These are phyloP conservation scores for Linnaemya tessellans DNA, from an alignment of 2,888 invertebrate genomes.

Conservation along the genomic window DNA sequence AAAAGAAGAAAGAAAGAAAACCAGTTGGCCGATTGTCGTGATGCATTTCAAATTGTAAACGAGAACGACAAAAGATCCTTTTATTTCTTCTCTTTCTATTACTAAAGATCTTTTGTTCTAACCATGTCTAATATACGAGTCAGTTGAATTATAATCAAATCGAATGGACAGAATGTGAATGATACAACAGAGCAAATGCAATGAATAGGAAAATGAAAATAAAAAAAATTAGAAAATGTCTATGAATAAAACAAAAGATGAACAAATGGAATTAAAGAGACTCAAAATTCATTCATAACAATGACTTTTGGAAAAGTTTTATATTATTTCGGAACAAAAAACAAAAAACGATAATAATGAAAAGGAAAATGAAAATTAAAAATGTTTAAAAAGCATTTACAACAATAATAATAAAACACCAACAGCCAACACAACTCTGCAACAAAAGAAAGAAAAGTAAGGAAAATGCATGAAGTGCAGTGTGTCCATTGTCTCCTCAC, in stretches of 20 bases:
- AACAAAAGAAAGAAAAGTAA: conserved; percentile 18
- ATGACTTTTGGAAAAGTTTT: conserved; percentile 64
- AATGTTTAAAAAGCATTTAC: conserved; percentile 44
- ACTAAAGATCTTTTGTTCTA: conserved; percentile 45
- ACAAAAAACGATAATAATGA: neutral
- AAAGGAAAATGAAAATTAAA: conserved; percentile 43
- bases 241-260: conserved; percentile 62
- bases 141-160: conserved; percentile 42
- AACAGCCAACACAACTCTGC: conserved; percentile 9
- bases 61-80: conserved; percentile 32
- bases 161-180: conserved; percentile 38
- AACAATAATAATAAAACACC: conserved; percentile 11
- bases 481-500: conserved; percentile 35
- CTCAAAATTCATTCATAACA: conserved; percentile 72
- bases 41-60: conserved; percentile 54
- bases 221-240: conserved; percentile 29
- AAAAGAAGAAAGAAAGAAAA: neutral
- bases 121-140: conserved; percentile 61
- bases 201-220: conserved; percentile 44
- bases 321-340: conserved; percentile 35
- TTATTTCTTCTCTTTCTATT: conserved; percentile 5
- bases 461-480: conserved; percentile 15
- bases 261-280: conserved; percentile 69
- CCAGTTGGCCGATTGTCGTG: conserved; percentile 46
- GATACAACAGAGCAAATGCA: conserved; percentile 41